A percentile compares a stretch with the other conserved stretches of the same genome.
phyloP scores from a whole-genome alignment of 2,888 invertebrate species.

The Brenthis daphne region DNA sequence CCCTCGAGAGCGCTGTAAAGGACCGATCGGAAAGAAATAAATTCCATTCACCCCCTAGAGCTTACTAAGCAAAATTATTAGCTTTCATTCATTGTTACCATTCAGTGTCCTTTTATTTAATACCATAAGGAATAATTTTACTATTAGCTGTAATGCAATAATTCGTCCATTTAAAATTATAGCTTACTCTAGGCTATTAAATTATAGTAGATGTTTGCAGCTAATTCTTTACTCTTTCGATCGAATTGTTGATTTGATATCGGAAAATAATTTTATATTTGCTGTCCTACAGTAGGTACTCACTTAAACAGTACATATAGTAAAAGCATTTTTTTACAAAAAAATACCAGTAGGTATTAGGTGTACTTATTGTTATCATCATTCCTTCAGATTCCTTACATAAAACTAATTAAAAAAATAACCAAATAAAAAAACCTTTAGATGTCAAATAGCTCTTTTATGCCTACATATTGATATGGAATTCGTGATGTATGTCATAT shows the following conservation, averaged over 20 bases:
- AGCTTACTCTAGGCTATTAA: neutral
- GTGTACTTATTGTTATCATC: too few species aligned
- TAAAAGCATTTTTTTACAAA: too few species aligned
- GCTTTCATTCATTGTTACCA: slow-evolving; percentile 59
- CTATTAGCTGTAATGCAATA: slow-evolving; percentile 37
- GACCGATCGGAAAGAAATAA: slow-evolving; percentile 74
- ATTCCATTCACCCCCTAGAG: slow-evolving; percentile 61
- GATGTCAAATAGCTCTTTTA: too few species aligned
- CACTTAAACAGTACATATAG: too few species aligned
- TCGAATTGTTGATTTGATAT: neutral
- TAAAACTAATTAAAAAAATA: too few species aligned
- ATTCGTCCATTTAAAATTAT: slow-evolving; percentile 20
- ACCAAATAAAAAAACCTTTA: too few species aligned
- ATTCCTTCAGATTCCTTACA: too few species aligned
- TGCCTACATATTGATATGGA: too few species aligned
- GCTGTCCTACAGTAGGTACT: too few species aligned
- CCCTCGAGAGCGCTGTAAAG: slow-evolving; percentile 70
- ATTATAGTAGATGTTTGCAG: slow-evolving; percentile 1
- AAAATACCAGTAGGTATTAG: too few species aligned
- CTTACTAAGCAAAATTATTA: slow-evolving; percentile 70
- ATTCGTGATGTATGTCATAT: neutral
- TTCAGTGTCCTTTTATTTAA: slow-evolving; percentile 49
- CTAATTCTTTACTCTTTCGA: neutral
- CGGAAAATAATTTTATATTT: too few species aligned
- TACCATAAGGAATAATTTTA: slow-evolving; percentile 42